Evolutionary conservation across 2,888 invertebrate genomes (phyloP).

Genomic region (Eucera pruinosa): DNA sequence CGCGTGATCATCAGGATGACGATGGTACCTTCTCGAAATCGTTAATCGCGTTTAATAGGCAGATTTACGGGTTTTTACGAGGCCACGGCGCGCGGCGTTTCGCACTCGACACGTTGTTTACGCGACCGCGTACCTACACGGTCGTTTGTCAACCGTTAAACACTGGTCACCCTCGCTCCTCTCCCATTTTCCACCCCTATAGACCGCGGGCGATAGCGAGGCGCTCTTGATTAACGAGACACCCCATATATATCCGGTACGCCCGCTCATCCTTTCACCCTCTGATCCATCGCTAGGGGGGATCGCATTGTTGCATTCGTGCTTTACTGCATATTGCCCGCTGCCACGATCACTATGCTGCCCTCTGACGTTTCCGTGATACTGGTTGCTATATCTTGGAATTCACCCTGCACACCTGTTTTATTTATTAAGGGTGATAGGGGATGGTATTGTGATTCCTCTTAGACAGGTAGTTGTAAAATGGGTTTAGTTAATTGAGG

Average conservation of each 20-base stretch:
- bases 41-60: slow-evolving; percentile 71
- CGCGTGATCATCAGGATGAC: slow-evolving; percentile 12
- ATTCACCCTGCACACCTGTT: slow-evolving; percentile 1
- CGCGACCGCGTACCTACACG: slow-evolving; percentile 72
- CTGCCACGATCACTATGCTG: slow-evolving; percentile 33
- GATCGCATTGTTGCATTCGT: slow-evolving; percentile 78
- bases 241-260: slow-evolving; percentile 74
- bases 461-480: not conserved
- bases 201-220: slow-evolving; percentile 75
- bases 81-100: slow-evolving; percentile 33
- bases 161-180: slow-evolving; percentile 72
- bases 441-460: not conserved
- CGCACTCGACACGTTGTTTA: slow-evolving; percentile 73
- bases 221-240: slow-evolving; percentile 82
- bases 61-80: slow-evolving; percentile 71
- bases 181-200: slow-evolving; percentile 64
- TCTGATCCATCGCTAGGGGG: not conserved
- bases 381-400: slow-evolving; percentile 1
- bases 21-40: slow-evolving; percentile 49
- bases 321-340: slow-evolving; percentile 80
- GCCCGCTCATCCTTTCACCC: slow-evolving; percentile 28
- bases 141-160: slow-evolving; percentile 83
- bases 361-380: slow-evolving; percentile 24
- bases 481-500: no score
- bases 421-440: slow-evolving; percentile 5